Evolutionary conservation across 2,797 vertebrate species (phyloP).

Genomic region (Triplophysa bombifrons): DNA sequence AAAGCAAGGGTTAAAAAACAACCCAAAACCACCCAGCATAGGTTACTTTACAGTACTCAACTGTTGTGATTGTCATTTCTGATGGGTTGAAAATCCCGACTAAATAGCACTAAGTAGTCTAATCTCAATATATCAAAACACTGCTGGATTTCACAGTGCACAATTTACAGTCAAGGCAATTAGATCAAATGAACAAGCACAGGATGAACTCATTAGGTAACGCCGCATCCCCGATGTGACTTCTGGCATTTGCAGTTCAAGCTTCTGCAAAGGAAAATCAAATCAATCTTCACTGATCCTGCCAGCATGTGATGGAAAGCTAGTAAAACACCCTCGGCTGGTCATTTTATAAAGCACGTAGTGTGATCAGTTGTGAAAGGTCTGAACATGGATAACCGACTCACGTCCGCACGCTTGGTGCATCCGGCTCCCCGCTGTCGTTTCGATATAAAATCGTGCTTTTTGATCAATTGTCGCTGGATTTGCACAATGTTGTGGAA

Average conservation of each 20-base stretch:
- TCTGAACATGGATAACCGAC: constrained; percentile 43
- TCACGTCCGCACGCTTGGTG: constrained; percentile 44
- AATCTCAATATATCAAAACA: not conserved
- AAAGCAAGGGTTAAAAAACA: too few relatives aligned
- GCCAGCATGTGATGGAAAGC: constrained; percentile 76
- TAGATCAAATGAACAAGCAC: constrained; percentile 44
- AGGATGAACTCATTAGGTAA: constrained; percentile 66
- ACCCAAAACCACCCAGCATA: not conserved
- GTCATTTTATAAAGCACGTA: constrained; percentile 68
- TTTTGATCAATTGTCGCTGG: constrained; percentile 22
- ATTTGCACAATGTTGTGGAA: constrained; percentile 21
- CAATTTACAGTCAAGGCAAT: constrained; percentile 29
- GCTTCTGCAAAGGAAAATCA: constrained; percentile 77
- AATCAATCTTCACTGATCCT: constrained; percentile 80
- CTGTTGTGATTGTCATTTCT: not conserved
- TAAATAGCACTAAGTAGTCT: not conserved
- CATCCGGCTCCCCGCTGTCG: not conserved
- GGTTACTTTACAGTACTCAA: not conserved
- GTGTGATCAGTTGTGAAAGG: constrained; percentile 41
- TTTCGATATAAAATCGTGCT: not conserved
- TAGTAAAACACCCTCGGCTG: constrained; percentile 77
- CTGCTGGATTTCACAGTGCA: not conserved
- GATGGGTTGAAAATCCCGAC: not conserved
- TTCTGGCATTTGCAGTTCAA: constrained; percentile 62
- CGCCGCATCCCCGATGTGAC: constrained; percentile 71